phyloP scores from a whole-genome alignment of 2,797 vertebrate species.

The Prunella strophiata region DNA sequence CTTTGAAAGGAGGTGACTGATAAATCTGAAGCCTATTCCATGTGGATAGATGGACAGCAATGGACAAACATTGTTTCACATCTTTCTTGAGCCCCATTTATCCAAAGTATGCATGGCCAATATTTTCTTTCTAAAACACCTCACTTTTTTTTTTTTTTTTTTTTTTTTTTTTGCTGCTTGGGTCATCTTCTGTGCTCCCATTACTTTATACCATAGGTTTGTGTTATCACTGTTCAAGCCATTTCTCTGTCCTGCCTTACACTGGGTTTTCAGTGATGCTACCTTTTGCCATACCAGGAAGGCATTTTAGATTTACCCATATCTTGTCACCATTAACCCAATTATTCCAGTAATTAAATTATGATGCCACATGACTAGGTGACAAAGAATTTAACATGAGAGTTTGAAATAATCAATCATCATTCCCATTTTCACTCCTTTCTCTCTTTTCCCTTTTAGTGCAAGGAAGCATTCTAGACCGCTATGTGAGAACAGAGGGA shows the following conservation, averaged over 20 bases:
- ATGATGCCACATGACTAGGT: background rate
- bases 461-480: slow-evolving; percentile 60
- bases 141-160: background rate
- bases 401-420: background rate
- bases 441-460: slow-evolving; percentile 40
- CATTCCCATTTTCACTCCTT: background rate
- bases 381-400: background rate
- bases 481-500: slow-evolving; percentile 77
- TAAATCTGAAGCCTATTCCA: background rate
- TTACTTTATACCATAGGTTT: background rate
- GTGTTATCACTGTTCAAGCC: background rate
- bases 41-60: background rate
- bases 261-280: background rate
- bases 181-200: background rate
- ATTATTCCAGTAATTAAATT: background rate
- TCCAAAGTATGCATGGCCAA: background rate
- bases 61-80: background rate
- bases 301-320: background rate
- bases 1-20: background rate
- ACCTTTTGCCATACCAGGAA: background rate
- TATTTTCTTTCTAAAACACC: background rate
- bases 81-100: background rate
- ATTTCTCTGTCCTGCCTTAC: background rate
- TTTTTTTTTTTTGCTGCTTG: background rate
- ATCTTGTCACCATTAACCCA: background rate